Evolutionary conservation across 2,888 invertebrate genomes (phyloP).

Genomic region (Acronicta alni): DNA sequence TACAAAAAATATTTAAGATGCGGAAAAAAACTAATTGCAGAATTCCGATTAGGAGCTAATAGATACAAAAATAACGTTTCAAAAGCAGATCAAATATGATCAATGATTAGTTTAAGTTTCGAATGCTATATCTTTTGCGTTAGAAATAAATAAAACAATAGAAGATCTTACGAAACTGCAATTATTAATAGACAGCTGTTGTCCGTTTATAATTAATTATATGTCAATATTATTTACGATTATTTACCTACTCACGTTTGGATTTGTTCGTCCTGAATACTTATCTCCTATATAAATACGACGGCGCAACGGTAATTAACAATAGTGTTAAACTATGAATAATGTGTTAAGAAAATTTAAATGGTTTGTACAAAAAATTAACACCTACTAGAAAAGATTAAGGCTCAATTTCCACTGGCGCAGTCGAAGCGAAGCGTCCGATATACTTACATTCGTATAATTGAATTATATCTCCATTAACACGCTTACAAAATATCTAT

Average conservation of each 20-base stretch:
- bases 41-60: no score
- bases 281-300: constrained; percentile 36
- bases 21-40: no score
- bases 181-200: constrained; percentile 1
- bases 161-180: neutral
- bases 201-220: constrained; percentile 8
- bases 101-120: no score
- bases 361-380: constrained; percentile 32
- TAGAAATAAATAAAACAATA: neutral
- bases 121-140: no score
- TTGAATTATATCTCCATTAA: no score
- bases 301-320: constrained; percentile 27
- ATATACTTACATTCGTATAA: no score
- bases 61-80: no score
- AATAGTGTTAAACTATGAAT: constrained; percentile 16
- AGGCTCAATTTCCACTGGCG: no score
- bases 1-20: no score
- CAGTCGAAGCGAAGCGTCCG: no score
- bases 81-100: neutral
- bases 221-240: constrained; percentile 15
- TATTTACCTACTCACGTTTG: constrained; percentile 21
- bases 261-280: constrained; percentile 37
- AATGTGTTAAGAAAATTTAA: constrained; percentile 20
- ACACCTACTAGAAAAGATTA: constrained; percentile 10
- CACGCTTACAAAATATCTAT: no score